These are phyloP conservation scores for Typhlichthys subterraneus DNA, from an alignment of 2,797 vertebrate genomes.

Conservation along the genomic window DNA sequence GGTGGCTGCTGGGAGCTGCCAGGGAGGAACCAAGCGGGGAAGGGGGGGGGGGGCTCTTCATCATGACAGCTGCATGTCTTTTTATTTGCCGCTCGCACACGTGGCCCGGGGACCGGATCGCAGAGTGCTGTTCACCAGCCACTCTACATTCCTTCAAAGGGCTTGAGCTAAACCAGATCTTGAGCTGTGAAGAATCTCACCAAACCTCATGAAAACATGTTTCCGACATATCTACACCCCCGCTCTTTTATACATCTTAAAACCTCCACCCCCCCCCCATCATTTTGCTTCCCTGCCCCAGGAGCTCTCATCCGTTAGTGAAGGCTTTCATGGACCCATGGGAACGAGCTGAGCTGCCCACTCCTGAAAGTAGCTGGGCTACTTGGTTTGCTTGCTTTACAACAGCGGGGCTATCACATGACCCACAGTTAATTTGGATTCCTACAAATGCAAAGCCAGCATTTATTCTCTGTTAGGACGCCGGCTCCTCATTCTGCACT, in stretches of 20 bases:
- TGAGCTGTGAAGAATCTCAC: conserved; percentile 23
- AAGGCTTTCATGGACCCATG: conserved; percentile 56
- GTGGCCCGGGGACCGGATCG: conserved; percentile 15
- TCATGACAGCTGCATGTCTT: conserved; percentile 51
- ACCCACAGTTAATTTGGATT: conserved; percentile 74
- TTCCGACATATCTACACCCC: conserved; percentile 37
- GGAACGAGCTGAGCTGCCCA: conserved; percentile 55
- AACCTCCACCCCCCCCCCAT: not conserved
- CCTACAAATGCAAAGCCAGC: conserved; percentile 53
- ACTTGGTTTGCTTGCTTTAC: conserved; percentile 53
- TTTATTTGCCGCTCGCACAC: conserved; percentile 34
- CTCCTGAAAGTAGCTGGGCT: conserved; percentile 55
- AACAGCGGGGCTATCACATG: conserved; percentile 45
- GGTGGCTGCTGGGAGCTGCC: conserved; percentile 37
- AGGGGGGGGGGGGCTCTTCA: not conserved
- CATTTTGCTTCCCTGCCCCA: conserved; percentile 34
- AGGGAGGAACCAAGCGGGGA: conserved; percentile 32
- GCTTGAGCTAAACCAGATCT: conserved; percentile 47
- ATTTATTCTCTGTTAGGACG: conserved; percentile 62
- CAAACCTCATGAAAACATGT: conserved; percentile 38
- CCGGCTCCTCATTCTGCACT: conserved; percentile 49
- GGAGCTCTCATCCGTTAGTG: conserved; percentile 23
- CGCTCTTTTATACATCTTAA: conserved; percentile 27
- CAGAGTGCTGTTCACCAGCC: conserved; percentile 47
- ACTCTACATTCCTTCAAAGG: conserved; percentile 44